These are phyloP conservation scores for Chironex yamaguchii DNA, from an alignment of 30 jellyfish, hydroid and myxozoan genomes.

Conservation along the genomic window DNA sequence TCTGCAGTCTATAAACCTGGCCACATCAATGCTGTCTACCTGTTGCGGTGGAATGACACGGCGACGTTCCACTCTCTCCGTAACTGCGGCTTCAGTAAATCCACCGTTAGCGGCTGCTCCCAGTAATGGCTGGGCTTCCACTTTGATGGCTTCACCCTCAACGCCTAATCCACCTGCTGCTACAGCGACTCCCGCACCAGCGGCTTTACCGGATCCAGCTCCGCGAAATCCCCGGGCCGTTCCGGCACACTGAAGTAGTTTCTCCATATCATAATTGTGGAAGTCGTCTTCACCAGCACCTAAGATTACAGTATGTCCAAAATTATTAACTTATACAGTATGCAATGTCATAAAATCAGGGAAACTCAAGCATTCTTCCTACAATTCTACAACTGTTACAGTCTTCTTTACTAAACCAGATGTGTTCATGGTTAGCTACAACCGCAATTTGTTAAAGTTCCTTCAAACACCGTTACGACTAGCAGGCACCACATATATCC, in stretches of 20 bases:
- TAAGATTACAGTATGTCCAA: background rate
- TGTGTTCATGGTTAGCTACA: too few relatives aligned
- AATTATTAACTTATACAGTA: too few relatives aligned
- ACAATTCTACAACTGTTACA: too few relatives aligned
- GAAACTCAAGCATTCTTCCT: too few relatives aligned
- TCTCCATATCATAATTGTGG: constrained; percentile 93
- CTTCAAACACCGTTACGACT: too few relatives aligned
- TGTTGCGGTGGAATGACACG: constrained; percentile 46
- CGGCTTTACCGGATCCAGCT: constrained; percentile 9
- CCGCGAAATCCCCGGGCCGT: constrained; percentile 37
- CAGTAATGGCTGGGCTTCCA: constrained; percentile 43
- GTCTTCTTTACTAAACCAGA: too few relatives aligned
- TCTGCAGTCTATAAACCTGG: constrained; percentile 81
- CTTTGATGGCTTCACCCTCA: constrained; percentile 62
- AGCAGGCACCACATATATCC: too few relatives aligned
- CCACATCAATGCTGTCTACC: constrained; percentile 91
- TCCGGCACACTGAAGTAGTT: constrained; percentile 87
- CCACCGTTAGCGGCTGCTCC: constrained; percentile 54
- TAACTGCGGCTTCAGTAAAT: constrained; percentile 21
- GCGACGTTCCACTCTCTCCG: constrained; percentile 53
- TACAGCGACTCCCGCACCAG: constrained; percentile 27
- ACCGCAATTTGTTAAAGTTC: too few relatives aligned
- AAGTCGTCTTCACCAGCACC: constrained; percentile 99
- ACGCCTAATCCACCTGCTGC: constrained; percentile 71
- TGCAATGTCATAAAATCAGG: too few relatives aligned